Evolutionary conservation across 2,797 vertebrate genomes (phyloP), one percentile per base, ranked within the genome.

Genomic region (Etheostoma perlongum): DNA sequence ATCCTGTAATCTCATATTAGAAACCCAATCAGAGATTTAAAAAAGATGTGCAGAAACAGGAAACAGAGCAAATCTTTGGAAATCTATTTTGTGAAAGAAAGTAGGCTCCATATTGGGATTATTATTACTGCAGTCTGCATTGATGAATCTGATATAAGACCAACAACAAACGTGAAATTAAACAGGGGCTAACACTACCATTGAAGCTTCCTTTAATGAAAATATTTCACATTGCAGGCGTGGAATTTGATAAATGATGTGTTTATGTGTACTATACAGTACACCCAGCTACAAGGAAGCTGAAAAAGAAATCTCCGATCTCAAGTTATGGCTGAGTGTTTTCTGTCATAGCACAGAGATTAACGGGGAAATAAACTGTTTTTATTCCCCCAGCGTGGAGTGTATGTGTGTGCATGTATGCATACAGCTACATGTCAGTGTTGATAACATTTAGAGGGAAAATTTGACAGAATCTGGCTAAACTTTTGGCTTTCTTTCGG

Each of bases 1-100:
- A 76, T 44, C 18, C 36, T 81, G 48, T 73, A 78, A 87, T 79
- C 78, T 85, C 36, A 87, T 86, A 66, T 78, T 47, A 83, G 51
- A 72, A 42, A 44, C 36, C 78, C 79, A 85, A 57, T 70, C 67
- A 66, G 12, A 84, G 73, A 85, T 76, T 40, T 40, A 79, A 83
- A 84, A 78, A 85, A 79, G 18, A n/a, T 54, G 72, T 71, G 59
- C 61, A 48, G 47, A 11, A 84, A 49, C 74, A 82, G 73, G 65
- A 84, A 88, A 80, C 58, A 8, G 16, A 84, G 42, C 23, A 71
- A 71, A 89, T 89, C 72, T 79, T 81, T 49, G 42, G 18, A 68
- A 83, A 72, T 76, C 36, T 90, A 6, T 49, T 73, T 64, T 79
- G 68, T 51, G 49, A 61, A 51, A 42, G 57, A 79, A 61, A 67